Evolutionary conservation across 2,113 vertebrate species (phyloP).

Genomic region (Isurus oxyrinchus): DNA sequence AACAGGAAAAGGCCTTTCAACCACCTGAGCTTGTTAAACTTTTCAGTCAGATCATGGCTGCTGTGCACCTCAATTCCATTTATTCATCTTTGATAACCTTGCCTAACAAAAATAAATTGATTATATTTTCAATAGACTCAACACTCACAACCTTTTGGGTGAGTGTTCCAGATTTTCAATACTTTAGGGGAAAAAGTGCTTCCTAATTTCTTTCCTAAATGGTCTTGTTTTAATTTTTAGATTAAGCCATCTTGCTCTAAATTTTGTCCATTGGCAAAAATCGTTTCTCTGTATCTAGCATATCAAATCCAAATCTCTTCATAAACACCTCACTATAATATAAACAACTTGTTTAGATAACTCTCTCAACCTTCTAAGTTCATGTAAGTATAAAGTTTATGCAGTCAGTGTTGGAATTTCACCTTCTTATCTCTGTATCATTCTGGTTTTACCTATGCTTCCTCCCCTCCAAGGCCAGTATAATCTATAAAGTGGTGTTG

Average conservation of each 20-base stretch:
- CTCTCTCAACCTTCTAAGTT: neutral
- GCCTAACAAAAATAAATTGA: neutral
- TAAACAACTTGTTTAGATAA: neutral
- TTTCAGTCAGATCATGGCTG: neutral
- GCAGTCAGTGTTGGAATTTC: neutral
- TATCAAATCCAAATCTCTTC: neutral
- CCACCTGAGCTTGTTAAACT: neutral
- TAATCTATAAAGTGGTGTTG: neutral
- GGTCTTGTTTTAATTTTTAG: neutral
- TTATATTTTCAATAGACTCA: neutral
- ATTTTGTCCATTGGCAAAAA: neutral
- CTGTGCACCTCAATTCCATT: neutral
- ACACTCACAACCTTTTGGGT: neutral
- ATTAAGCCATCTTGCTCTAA: neutral
- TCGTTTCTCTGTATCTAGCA: neutral
- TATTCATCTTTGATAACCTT: neutral
- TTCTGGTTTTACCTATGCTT: neutral
- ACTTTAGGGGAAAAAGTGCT: neutral
- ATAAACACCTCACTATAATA: neutral
- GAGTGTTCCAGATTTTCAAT: neutral
- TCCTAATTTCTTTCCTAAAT: neutral
- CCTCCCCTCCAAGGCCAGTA: neutral
- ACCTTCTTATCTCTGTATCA: neutral
- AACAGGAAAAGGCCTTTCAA: neutral
- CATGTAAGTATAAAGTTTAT: neutral